Evolutionary conservation across 2,888 invertebrate genomes (phyloP).

Genomic region (Cyrtodaria siliqua): DNA sequence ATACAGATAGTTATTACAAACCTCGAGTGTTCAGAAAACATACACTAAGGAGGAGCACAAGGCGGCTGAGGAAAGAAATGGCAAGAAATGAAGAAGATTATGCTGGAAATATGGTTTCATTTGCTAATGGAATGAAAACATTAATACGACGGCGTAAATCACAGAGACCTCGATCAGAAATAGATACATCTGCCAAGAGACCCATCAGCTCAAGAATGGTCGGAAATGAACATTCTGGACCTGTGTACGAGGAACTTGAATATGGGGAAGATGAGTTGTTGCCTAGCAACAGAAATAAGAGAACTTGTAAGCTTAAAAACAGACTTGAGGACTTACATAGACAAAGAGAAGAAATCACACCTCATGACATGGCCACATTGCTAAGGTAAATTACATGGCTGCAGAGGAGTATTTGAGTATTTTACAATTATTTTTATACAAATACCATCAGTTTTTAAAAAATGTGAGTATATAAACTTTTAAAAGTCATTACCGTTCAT

Average conservation of each 20-base stretch:
- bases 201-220: neutral
- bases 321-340: slow-evolving; percentile 28
- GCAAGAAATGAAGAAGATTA: slow-evolving; percentile 2
- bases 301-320: slow-evolving; percentile 38
- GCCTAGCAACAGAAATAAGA: slow-evolving; percentile 53
- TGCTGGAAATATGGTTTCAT: slow-evolving; percentile 15
- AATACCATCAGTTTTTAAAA: too few relatives aligned
- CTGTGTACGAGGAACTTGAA: slow-evolving; percentile 1
- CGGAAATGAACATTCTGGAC: neutral
- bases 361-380: slow-evolving; percentile 43
- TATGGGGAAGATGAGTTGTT: slow-evolving; percentile 35
- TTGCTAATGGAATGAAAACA: slow-evolving; percentile 46
- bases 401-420: too few relatives aligned
- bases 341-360: neutral
- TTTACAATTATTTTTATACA: too few relatives aligned
- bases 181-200: too few relatives aligned
- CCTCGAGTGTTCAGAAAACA: slow-evolving; percentile 1
- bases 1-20: neutral
- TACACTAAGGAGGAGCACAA: slow-evolving; percentile 5
- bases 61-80: slow-evolving; percentile 10
- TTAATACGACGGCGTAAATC: slow-evolving; percentile 30
- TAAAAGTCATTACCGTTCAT: too few relatives aligned
- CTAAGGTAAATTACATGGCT: slow-evolving; percentile 50
- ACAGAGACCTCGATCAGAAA: neutral
- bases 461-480: too few relatives aligned